A percentile compares a stretch with the other conserved stretches of the same genome.
These are phyloP conservation scores for Pseudomyrmex gracilis DNA, from an alignment of 1,140 invertebrate genomes.

Conservation along the genomic window DNA sequence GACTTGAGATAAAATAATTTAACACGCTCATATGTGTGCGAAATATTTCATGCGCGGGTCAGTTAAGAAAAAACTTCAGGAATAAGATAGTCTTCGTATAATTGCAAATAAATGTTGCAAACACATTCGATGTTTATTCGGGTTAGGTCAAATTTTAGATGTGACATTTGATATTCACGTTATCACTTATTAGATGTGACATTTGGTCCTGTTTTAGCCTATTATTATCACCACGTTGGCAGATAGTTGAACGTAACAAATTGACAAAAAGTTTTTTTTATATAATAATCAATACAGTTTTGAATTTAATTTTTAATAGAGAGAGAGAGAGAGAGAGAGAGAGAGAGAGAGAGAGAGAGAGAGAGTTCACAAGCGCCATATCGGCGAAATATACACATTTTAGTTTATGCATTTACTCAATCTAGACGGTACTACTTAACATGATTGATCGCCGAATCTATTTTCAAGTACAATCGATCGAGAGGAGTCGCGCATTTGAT, in stretches of 20 bases:
- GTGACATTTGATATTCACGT: too few species aligned
- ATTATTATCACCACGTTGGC: neutral
- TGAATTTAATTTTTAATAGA: conserved; percentile 14
- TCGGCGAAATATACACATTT: conserved; percentile 17
- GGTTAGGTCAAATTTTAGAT: too few species aligned
- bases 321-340: neutral
- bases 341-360: too few species aligned
- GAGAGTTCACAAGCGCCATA: conserved; percentile 11
- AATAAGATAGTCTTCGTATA: too few species aligned
- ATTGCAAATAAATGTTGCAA: too few species aligned
- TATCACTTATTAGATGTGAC: neutral
- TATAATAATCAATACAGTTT: neutral
- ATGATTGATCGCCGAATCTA: conserved; percentile 36
- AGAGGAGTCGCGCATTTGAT: conserved; percentile 26
- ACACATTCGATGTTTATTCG: too few species aligned
- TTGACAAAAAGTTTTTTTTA: neutral
- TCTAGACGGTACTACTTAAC: conserved; percentile 45
- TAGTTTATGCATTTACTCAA: conserved; percentile 4
- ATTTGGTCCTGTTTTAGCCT: conserved; percentile 7
- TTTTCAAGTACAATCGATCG: conserved; percentile 23
- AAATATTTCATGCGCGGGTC: too few species aligned
- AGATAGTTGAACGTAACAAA: neutral
- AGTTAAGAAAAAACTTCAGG: too few species aligned
- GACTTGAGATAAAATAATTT: neutral
- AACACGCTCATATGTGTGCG: too few species aligned